A percentile compares a stretch with the other conserved stretches of the same genome.
phyloP scores from a whole-genome alignment of 2,113 vertebrate genomes.

The Chitala chitala region DNA sequence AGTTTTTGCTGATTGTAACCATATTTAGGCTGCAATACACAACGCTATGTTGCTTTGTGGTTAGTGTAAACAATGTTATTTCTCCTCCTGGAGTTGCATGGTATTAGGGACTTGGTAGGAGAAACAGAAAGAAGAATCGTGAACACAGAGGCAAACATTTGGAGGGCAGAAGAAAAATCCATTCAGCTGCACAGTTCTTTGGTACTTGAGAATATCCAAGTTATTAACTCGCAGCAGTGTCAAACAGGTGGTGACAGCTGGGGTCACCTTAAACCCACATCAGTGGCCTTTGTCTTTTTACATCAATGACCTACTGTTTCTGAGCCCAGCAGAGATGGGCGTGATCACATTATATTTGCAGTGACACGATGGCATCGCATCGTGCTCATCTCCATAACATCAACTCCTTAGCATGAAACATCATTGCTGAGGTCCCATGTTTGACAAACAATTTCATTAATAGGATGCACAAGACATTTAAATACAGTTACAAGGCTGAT shows the following conservation, averaged over 20 bases:
- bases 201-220: background rate
- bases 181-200: background rate
- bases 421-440: background rate
- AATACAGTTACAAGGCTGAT: background rate
- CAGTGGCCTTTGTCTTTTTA: constrained; percentile 14
- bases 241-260: constrained; percentile 15
- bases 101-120: background rate
- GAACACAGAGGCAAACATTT: background rate
- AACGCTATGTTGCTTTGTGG: too few relatives aligned
- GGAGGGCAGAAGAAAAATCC: background rate
- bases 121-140: background rate
- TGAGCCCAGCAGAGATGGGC: background rate
- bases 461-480: background rate
- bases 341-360: background rate
- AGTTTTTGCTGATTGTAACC: too few relatives aligned
- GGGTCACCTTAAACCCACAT: constrained; percentile 10
- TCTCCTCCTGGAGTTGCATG: too few relatives aligned
- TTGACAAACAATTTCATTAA: background rate
- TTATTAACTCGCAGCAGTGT: constrained; percentile 10
- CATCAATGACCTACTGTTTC: constrained; percentile 13
- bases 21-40: too few relatives aligned
- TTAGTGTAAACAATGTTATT: too few relatives aligned
- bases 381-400: constrained; percentile 1
- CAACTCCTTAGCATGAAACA: constrained; percentile 6
- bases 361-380: background rate